phyloP scores from a whole-genome alignment of 1,140 invertebrate species.

The Trissolcus basalis region DNA sequence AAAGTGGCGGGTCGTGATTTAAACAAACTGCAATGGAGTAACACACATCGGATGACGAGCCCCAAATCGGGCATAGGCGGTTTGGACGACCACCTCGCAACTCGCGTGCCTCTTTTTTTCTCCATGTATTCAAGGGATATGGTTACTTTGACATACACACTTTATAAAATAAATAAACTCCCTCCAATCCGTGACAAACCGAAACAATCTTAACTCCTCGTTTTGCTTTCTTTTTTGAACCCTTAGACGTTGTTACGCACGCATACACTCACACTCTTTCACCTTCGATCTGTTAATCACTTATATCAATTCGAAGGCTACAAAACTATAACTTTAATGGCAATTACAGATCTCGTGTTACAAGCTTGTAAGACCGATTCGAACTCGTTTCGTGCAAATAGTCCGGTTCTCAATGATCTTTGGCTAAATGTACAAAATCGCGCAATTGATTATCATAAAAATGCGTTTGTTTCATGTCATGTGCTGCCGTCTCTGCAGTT shows the following conservation, averaged over 20 bases:
- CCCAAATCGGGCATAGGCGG: too few species aligned
- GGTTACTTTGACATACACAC: slow-evolving; percentile 37
- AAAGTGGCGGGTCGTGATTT: background rate
- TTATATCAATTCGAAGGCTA: slow-evolving; percentile 49
- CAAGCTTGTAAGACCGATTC: slow-evolving; percentile 39
- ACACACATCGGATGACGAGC: background rate
- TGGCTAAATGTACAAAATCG: slow-evolving; percentile 34
- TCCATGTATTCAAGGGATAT: slow-evolving; percentile 25
- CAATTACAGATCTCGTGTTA: slow-evolving; percentile 48
- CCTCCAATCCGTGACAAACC: slow-evolving; percentile 19
- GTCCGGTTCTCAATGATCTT: slow-evolving; percentile 17
- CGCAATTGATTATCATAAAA: slow-evolving; percentile 38
- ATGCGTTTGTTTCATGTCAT: background rate
- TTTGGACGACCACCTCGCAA: too few species aligned
- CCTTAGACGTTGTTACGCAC: background rate
- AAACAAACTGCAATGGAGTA: slow-evolving; percentile 14
- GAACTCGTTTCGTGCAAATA: slow-evolving; percentile 38
- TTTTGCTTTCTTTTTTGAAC: slow-evolving; percentile 6
- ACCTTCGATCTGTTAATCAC: slow-evolving; percentile 19
- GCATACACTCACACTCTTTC: background rate
- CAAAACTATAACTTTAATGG: slow-evolving; percentile 36
- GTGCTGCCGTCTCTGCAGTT: too few species aligned
- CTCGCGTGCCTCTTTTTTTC: too few species aligned
- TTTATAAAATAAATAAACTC: slow-evolving; percentile 38
- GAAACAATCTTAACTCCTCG: slow-evolving; percentile 33